Evolutionary conservation across 2,113 vertebrate species (phyloP).

Genomic region (Hemiprocne comata): DNA sequence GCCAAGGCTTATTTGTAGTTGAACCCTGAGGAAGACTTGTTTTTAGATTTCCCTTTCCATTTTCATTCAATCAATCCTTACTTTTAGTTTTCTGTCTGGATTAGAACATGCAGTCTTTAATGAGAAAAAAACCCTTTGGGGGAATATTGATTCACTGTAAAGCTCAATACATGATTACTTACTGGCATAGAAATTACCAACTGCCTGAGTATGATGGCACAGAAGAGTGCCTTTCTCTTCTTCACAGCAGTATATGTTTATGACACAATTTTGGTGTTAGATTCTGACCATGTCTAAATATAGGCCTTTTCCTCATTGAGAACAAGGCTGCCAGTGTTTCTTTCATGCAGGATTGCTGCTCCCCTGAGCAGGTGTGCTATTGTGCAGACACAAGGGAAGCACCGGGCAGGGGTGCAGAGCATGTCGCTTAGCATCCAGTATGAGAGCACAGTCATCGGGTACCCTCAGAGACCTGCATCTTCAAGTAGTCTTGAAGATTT

Average conservation of each 20-base stretch:
- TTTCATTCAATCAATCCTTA: constrained; percentile 6
- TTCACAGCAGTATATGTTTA: background rate
- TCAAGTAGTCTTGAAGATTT: background rate
- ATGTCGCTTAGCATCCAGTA: rapidly evolving
- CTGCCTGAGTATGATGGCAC: background rate
- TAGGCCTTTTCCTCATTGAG: constrained; percentile 11
- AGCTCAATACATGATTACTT: background rate
- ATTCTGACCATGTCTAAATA: constrained; percentile 15
- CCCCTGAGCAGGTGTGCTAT: background rate
- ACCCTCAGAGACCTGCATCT: background rate
- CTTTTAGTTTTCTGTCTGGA: background rate
- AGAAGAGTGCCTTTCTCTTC: constrained; percentile 9
- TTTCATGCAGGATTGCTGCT: background rate
- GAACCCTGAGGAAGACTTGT: background rate
- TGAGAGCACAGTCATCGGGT: background rate
- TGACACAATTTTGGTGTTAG: constrained; percentile 30
- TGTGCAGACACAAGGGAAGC: background rate
- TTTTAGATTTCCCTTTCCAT: background rate
- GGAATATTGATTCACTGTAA: background rate
- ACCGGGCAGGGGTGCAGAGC: background rate
- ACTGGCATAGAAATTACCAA: background rate
- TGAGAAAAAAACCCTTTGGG: constrained; percentile 28
- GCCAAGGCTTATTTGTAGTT: constrained; percentile 15
- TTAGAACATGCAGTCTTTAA: background rate
- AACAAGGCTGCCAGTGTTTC: background rate